Base-by-base conservation (phyloP, 2,888 invertebrate species). In the Leptopilina myrica region DNA sequence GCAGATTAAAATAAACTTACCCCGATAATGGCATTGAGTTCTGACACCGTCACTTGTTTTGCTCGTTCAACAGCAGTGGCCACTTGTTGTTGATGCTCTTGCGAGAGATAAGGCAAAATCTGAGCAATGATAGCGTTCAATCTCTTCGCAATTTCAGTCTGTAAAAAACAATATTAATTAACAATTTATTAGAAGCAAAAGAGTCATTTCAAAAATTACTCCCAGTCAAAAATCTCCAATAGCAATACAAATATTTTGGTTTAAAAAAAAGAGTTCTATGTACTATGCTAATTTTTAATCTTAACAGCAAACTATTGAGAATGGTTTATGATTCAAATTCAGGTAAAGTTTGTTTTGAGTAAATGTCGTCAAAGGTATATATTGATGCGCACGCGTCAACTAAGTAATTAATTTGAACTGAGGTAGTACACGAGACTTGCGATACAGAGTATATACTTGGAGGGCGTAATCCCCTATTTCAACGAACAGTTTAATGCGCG, bases 101-200 rank as follows among this genome's bases (percentile, higher is more conserved):
- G 96, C 76, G 97, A 97, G 87, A 98, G 94, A 92, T 97, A 98
- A 88, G 98, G 98, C 92, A 98, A 95, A 90, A 98, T 96, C 94
- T 98, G 98, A 88, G 96, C 97, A 92, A 98, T 97, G 91, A 98
- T 97, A 87, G 97, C 97, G 92, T 96, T 98, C 92, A 98, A 93
- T 92, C 98, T 94, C 93, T 98, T 98, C 87, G 97, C 97, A 92
- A 98, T 98, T 94, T 98, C 98, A 93, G 97, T 97, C 97, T 98
- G 95, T 79, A 95, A 90, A 78, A 49, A 43, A 67, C 33, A 43
- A 49, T 15, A 62, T 7, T 15, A 15, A 20, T 62, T 62, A 62
- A 59, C 15, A 15, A 6, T n/a, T 9, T 2, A 59, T 62, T 43
- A 43, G 43, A 43, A 8, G 5, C 43, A 5, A 8, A 43, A 7